Conservation (phyloP, 2,888 invertebrate species). For the Scelioninae gen. 2 region DNA sequence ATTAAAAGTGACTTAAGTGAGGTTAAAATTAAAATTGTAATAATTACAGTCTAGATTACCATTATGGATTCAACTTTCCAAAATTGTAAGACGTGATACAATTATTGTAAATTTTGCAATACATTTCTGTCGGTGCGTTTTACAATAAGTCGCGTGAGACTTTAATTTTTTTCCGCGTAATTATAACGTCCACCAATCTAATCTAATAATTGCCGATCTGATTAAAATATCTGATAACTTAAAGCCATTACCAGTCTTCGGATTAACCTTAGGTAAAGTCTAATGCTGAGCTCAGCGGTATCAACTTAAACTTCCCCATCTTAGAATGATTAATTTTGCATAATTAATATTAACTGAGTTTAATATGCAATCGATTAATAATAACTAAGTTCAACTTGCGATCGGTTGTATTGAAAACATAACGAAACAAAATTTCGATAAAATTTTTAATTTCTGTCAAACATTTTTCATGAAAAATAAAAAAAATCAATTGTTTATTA, state of each 20-base stretch:
- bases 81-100: too few species aligned
- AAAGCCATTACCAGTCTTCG: slow-evolving; percentile 36
- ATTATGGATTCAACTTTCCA: too few species aligned
- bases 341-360: slow-evolving; percentile 42
- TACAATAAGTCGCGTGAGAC: neutral
- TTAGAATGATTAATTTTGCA: slow-evolving; percentile 45
- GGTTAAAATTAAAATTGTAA: too few species aligned
- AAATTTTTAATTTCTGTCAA: too few species aligned
- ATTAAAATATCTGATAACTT: slow-evolving; percentile 34
- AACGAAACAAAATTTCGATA: too few species aligned
- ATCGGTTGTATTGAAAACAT: too few species aligned
- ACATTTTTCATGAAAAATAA: too few species aligned
- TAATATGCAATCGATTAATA: slow-evolving; percentile 10
- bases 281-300: slow-evolving; percentile 42
- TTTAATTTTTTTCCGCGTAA: neutral
- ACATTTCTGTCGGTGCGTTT: neutral
- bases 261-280: slow-evolving; percentile 48
- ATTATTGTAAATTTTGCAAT: too few species aligned
- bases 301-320: slow-evolving; percentile 42
- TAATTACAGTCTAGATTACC: too few species aligned
- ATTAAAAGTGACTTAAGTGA: too few species aligned
- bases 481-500: too few species aligned
- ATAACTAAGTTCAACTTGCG: too few species aligned
- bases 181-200: slow-evolving; percentile 1
- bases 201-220: slow-evolving; percentile 45